Conservation (phyloP, 2,888 invertebrate genomes). For the Lithosia quadra region DNA sequence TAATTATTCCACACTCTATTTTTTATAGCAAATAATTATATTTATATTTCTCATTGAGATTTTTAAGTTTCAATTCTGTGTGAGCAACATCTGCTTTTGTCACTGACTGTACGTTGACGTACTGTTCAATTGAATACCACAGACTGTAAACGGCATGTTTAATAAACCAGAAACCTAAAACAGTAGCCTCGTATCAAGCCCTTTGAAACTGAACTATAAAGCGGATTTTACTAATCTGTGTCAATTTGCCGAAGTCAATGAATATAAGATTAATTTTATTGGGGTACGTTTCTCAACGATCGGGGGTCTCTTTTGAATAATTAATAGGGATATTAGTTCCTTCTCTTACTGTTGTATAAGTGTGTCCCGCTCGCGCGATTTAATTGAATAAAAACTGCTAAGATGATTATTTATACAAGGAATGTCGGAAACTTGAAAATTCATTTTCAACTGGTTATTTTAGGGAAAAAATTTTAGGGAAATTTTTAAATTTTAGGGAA, state of each 20-base stretch:
- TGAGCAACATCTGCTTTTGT: no score
- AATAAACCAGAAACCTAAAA: constrained; percentile 23
- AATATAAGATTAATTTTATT: constrained; percentile 70
- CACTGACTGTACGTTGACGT: no score
- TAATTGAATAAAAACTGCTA: constrained; percentile 48
- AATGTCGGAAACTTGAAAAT: constrained; percentile 25
- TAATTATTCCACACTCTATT: no score
- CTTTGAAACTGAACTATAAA: constrained; percentile 49
- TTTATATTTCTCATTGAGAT: no score
- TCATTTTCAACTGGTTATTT: no score
- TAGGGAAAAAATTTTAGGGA: no score
- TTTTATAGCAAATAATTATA: no score
- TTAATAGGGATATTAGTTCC: constrained; percentile 49
- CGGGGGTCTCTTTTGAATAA: constrained; percentile 61
- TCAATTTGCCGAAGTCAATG: constrained; percentile 66
- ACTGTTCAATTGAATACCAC: not conserved
- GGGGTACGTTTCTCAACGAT: constrained; percentile 59
- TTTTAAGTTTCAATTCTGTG: no score
- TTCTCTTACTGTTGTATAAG: constrained; percentile 26
- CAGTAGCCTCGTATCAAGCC: constrained; percentile 21
- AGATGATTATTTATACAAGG: constrained; percentile 25
- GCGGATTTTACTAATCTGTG: constrained; percentile 62
- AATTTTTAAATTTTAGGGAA: no score
- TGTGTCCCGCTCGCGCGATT: constrained; percentile 22
- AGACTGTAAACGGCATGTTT: not conserved